Conservation (phyloP, 2,888 invertebrate species). For the Cynaeus angustus region DNA sequence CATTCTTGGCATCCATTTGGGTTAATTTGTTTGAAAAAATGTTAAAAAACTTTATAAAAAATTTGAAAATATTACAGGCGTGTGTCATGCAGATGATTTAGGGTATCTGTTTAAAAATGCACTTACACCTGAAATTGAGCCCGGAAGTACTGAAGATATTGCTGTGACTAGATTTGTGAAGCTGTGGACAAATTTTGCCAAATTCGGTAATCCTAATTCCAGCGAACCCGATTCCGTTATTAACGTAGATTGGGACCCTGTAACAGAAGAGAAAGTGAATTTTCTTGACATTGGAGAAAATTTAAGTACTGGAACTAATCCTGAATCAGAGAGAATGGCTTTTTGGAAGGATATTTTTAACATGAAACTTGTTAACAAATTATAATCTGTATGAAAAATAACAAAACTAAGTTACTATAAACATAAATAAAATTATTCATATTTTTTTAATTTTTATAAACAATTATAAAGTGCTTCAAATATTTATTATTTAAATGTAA, state of each 20-base stretch:
- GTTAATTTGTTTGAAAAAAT: background rate
- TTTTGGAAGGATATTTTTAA: slow-evolving; percentile 44
- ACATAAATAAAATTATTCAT: too few relatives aligned
- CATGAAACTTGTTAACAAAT: slow-evolving; percentile 3
- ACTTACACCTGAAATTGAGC: slow-evolving; percentile 52
- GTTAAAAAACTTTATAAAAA: background rate
- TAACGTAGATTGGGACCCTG: slow-evolving; percentile 44
- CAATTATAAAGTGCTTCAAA: too few relatives aligned
- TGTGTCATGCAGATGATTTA: slow-evolving; percentile 59
- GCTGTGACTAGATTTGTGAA: slow-evolving; percentile 57
- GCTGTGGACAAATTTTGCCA: slow-evolving; percentile 65
- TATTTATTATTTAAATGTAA: too few relatives aligned
- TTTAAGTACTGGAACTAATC: slow-evolving; percentile 25
- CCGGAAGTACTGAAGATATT: slow-evolving; percentile 58
- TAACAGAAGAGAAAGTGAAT: slow-evolving; percentile 25
- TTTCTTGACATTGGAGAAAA: slow-evolving; percentile 45
- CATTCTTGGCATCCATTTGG: too few relatives aligned
- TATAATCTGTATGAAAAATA: too few relatives aligned
- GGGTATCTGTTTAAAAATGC: slow-evolving; percentile 59
- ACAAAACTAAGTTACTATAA: too few relatives aligned
- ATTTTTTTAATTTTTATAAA: too few relatives aligned
- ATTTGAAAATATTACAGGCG: slow-evolving; percentile 48
- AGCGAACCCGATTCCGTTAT: slow-evolving; percentile 37
- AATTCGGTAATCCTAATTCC: slow-evolving; percentile 57
- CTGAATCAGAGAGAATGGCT: slow-evolving; percentile 38